phyloP scores from a whole-genome alignment of 2,113 vertebrate species.

The Octodon degus region DNA sequence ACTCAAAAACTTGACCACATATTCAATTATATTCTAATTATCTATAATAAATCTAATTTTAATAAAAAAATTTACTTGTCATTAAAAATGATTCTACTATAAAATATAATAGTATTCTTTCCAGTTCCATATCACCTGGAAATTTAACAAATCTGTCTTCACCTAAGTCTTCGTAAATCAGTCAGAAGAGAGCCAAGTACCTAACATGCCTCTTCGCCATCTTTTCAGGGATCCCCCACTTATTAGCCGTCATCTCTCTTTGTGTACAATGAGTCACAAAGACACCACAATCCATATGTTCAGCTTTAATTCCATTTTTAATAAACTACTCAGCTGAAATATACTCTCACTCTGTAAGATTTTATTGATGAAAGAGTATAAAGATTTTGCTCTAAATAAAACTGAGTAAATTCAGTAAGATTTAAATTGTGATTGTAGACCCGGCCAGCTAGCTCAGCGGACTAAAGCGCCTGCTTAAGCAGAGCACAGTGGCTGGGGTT shows the following conservation, averaged over 20 bases:
- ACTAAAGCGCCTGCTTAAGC: no score
- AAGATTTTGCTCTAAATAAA: neutral
- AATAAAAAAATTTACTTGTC: neutral
- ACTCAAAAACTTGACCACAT: neutral
- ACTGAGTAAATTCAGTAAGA: neutral
- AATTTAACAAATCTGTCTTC: constrained; percentile 38
- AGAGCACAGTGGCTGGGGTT: no score
- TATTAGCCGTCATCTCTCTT: neutral
- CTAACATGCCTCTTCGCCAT: neutral
- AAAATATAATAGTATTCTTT: constrained; percentile 3
- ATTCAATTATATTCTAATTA: constrained; percentile 15
- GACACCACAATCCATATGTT: neutral
- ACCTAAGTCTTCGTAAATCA: neutral
- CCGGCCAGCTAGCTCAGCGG: no score
- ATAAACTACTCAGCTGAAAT: constrained; percentile 17
- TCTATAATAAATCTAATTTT: constrained; percentile 40
- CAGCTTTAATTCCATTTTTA: neutral
- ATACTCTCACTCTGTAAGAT: neutral
- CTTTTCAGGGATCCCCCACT: neutral
- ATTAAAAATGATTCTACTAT: neutral
- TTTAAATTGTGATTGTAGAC: neutral
- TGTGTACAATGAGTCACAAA: neutral
- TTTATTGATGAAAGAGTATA: neutral
- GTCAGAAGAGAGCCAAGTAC: neutral
- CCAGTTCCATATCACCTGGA: neutral